phyloP scores from a whole-genome alignment of 2,888 invertebrate genomes.

The Synergus gifuensis region DNA sequence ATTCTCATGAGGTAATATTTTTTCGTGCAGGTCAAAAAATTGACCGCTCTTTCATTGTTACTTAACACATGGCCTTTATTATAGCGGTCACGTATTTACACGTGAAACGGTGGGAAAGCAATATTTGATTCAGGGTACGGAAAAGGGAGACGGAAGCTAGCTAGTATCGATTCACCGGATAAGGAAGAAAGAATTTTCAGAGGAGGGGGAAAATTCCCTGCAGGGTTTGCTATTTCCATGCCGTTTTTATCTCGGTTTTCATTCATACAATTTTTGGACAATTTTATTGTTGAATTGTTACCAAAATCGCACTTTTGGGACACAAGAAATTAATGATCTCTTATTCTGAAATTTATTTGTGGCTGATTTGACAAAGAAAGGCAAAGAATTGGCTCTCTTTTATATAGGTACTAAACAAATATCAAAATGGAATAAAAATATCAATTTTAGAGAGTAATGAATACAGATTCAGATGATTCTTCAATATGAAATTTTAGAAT shows the following conservation, averaged over 20 bases:
- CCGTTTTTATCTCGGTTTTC: neutral
- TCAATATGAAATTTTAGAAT: too few relatives aligned
- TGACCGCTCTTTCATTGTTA: neutral
- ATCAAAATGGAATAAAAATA: neutral
- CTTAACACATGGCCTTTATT: neutral
- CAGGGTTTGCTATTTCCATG: neutral
- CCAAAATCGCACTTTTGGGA: slow-evolving; percentile 2
- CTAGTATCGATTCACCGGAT: neutral
- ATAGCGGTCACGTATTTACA: neutral
- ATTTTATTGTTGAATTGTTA: too few relatives aligned
- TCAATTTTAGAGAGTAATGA: neutral
- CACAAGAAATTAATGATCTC: slow-evolving; percentile 2
- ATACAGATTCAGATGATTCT: too few relatives aligned
- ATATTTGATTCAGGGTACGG: neutral
- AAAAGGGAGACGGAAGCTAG: slow-evolving; percentile 3
- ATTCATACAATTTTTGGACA: neutral
- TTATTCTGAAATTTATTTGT: neutral
- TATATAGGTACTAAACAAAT: neutral
- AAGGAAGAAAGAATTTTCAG: neutral
- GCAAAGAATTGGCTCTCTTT: neutral
- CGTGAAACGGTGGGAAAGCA: neutral
- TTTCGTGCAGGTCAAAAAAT: neutral
- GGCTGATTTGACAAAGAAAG: slow-evolving; percentile 4
- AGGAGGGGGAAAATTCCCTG: neutral
- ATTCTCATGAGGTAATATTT: slow-evolving; percentile 2